Evolutionary conservation across 1,140 invertebrate genomes (phyloP).

Genomic region (Drosophila pallidifrons): DNA sequence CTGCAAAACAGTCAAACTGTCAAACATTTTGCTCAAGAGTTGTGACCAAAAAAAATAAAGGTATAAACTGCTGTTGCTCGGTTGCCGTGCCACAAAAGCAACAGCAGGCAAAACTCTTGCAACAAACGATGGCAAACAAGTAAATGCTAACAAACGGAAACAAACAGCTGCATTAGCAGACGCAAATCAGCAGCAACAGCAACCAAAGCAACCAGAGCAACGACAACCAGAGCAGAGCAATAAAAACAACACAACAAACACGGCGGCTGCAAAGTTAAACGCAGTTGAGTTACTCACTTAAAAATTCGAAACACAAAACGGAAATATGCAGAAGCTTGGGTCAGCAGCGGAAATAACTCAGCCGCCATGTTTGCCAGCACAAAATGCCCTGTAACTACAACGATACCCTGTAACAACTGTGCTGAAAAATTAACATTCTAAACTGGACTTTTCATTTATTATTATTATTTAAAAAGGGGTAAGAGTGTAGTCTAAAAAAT

Average conservation of each 20-base stretch:
- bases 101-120: conserved; percentile 35
- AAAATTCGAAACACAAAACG: conserved; percentile 79
- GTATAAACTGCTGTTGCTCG: conserved; percentile 38
- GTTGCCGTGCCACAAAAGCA: conserved; percentile 37
- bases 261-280: conserved; percentile 58
- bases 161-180: conserved; percentile 81
- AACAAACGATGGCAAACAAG: conserved; percentile 53
- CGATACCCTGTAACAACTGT: not conserved
- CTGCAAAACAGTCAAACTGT: conserved; percentile 44
- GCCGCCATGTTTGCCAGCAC: conserved; percentile 58
- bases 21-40: conserved; percentile 45
- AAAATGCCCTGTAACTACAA: conserved; percentile 31
- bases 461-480: too few species aligned
- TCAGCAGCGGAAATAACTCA: conserved; percentile 68
- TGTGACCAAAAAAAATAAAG: conserved; percentile 27
- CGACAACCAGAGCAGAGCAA: conserved; percentile 27
- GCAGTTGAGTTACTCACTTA: conserved; percentile 68
- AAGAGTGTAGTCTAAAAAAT: too few species aligned
- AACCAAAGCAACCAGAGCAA: conserved; percentile 28
- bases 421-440: too few species aligned
- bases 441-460: too few species aligned
- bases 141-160: conserved; percentile 76
- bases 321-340: conserved; percentile 78
- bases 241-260: conserved; percentile 26
- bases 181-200: conserved; percentile 73